Percentiles rank a stretch among this genome's conserved stretches.
phyloP scores from a whole-genome alignment of 1,140 invertebrate genomes.

The Drosophila leontia region DNA sequence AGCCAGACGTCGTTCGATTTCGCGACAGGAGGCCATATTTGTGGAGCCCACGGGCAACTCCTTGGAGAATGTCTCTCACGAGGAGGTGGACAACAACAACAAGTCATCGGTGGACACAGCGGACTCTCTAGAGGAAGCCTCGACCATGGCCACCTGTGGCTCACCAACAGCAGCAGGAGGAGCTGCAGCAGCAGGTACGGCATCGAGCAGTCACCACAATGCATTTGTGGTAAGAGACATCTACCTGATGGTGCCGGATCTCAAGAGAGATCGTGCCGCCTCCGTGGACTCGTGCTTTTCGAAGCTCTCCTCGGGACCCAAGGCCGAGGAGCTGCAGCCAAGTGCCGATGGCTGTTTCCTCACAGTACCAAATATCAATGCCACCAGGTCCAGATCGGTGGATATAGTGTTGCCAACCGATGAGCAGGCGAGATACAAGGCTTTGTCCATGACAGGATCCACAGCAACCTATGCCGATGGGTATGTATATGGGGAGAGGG shows the following conservation, averaged over 20 bases:
- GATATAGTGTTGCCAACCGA: slow-evolving; percentile 96
- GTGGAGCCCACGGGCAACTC: slow-evolving; percentile 89
- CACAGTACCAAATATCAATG: slow-evolving; percentile 89
- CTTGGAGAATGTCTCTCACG: slow-evolving; percentile 87
- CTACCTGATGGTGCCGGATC: slow-evolving; percentile 92
- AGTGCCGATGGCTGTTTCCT: slow-evolving; percentile 87
- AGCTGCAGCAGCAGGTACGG: no score
- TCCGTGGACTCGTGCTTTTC: slow-evolving; percentile 93
- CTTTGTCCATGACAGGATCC: slow-evolving; percentile 87
- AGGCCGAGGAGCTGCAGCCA: slow-evolving; percentile 88
- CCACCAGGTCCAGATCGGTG: slow-evolving; percentile 93
- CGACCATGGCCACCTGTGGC: slow-evolving; percentile 75
- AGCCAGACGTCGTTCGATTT: slow-evolving; percentile 88
- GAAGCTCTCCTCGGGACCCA: slow-evolving; percentile 89
- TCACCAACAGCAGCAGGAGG: slow-evolving; percentile 58
- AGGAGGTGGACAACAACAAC: slow-evolving; percentile 86
- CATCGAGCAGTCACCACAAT: slow-evolving; percentile 41
- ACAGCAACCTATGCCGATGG: slow-evolving; percentile 63
- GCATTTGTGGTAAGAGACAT: slow-evolving; percentile 88
- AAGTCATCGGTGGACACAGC: slow-evolving; percentile 85
- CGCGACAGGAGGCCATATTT: slow-evolving; percentile 92
- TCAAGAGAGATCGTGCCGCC: slow-evolving; percentile 92
- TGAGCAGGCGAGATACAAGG: slow-evolving; percentile 93
- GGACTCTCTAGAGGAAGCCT: slow-evolving; percentile 85
- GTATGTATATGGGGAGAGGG: slow-evolving; percentile 45